Percentiles rank a stretch among this genome's conserved stretches.
Conservation (phyloP, 2,888 invertebrate species). For the Eutolmus rufibarbis region DNA sequence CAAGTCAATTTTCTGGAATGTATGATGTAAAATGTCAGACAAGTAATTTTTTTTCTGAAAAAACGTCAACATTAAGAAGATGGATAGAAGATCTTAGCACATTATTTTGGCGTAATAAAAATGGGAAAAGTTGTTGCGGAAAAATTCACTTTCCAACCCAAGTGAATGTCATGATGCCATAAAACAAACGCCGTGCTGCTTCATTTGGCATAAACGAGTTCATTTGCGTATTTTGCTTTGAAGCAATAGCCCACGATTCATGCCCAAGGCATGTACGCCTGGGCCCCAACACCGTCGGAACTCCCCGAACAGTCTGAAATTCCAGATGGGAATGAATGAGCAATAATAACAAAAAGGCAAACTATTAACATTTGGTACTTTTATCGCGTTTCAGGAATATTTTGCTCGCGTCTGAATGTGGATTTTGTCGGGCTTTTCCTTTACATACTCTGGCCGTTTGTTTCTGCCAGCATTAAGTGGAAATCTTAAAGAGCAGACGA, state of each 20-base stretch:
- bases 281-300: background rate
- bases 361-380: background rate
- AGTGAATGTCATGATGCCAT: conserved; percentile 23
- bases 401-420: background rate
- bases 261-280: background rate
- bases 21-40: background rate
- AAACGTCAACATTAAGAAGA: background rate
- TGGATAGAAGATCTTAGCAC: background rate
- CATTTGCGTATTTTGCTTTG: conserved; percentile 12
- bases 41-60: background rate
- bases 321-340: background rate
- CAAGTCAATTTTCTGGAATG: background rate
- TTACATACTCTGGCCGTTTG: background rate
- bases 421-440: background rate
- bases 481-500: background rate
- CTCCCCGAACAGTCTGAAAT: background rate
- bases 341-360: background rate
- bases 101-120: background rate
- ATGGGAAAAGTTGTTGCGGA: background rate
- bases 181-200: background rate
- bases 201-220: conserved; percentile 3
- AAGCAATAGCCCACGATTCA: background rate
- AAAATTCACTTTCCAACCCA: conserved; percentile 11
- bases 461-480: background rate
- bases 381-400: background rate